phyloP scores from a whole-genome alignment of 2,888 invertebrate species.

The Ametastegia equiseti region DNA sequence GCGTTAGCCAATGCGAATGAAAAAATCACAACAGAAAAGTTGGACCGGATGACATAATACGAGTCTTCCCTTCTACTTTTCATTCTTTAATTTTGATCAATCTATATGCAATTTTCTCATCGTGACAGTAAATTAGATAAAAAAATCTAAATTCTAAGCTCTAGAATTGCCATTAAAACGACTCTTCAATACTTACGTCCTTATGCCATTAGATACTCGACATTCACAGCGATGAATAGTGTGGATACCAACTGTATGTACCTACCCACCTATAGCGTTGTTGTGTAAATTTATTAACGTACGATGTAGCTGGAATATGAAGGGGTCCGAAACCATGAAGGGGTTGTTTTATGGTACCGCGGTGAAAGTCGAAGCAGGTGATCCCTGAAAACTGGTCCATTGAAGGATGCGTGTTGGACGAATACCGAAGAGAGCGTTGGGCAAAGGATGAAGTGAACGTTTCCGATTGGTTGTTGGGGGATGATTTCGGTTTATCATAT shows the following conservation, averaged over 20 bases:
- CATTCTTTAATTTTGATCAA: too few species aligned
- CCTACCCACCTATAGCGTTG: neutral
- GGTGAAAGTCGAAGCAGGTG: slow-evolving; percentile 24
- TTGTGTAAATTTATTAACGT: slow-evolving; percentile 22
- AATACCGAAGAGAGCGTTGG: neutral
- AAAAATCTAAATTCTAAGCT: too few species aligned
- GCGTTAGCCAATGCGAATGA: too few species aligned
- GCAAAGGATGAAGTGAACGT: neutral
- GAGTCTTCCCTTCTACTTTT: too few species aligned
- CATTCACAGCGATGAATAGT: neutral
- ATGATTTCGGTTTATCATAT: slow-evolving; percentile 6
- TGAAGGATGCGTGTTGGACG: neutral
- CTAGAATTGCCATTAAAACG: too few species aligned
- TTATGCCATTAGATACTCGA: too few species aligned
- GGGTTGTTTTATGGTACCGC: neutral
- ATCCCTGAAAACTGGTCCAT: slow-evolving; percentile 2
- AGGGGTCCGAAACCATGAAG: neutral
- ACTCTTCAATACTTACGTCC: too few species aligned
- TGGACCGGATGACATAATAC: too few species aligned
- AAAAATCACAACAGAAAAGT: too few species aligned
- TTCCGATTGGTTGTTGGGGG: neutral
- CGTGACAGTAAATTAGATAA: too few species aligned
- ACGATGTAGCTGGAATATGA: neutral
- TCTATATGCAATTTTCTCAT: too few species aligned
- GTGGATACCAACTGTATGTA: neutral